phyloP scores from a whole-genome alignment of 2,113 vertebrate genomes.

The Serilophus lunatus region DNA sequence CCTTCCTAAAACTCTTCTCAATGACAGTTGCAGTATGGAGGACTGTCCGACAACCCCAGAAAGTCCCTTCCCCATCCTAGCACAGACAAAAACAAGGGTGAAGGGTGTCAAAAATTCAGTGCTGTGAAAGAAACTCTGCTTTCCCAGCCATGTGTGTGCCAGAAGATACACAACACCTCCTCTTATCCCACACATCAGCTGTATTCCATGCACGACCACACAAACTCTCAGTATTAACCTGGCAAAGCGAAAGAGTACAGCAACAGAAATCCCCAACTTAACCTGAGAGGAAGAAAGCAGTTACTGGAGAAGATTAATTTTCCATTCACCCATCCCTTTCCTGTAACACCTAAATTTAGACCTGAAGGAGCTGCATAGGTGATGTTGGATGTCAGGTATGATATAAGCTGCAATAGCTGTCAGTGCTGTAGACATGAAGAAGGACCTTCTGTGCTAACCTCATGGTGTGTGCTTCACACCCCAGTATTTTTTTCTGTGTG shows the following conservation, averaged over 20 bases:
- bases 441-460: neutral
- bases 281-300: neutral
- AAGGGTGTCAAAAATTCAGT: too few relatives aligned
- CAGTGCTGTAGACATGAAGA: neutral
- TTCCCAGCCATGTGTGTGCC: neutral
- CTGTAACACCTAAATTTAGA: neutral
- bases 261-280: neutral
- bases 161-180: neutral
- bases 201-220: neutral
- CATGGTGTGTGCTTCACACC: neutral
- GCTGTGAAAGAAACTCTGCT: neutral
- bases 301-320: neutral
- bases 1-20: neutral
- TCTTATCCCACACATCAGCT: neutral
- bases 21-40: neutral
- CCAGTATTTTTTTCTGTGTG: neutral
- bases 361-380: neutral
- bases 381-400: neutral
- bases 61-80: neutral
- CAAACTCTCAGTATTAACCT: neutral
- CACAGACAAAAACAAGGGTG: neutral
- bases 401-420: neutral
- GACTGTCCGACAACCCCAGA: neutral
- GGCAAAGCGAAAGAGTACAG: neutral
- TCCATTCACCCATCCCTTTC: neutral